Base-by-base conservation (phyloP, 2,113 vertebrate species). In the Sialia sialis region DNA sequence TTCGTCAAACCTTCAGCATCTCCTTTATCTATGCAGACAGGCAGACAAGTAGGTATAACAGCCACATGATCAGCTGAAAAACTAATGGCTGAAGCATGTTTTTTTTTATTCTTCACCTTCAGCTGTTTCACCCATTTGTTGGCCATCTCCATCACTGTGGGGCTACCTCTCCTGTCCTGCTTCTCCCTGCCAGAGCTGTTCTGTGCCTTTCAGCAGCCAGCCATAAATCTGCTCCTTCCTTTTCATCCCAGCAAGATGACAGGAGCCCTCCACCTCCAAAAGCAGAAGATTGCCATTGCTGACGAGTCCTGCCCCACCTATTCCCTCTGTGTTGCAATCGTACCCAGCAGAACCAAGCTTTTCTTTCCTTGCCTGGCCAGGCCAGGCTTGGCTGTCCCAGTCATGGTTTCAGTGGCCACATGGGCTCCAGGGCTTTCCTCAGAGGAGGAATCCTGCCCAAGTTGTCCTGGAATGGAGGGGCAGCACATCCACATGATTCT, bases 41-140 rank as follows among this genome's bases (percentile, higher is more conserved):
- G 12, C 46, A 89, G 51, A 66, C 30, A 54, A 13, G 22, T 54
- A 34, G 36, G n/a, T 52, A 2, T 38, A 60, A 69, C n/a, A 77
- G 32, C 46, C 75, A 21, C 29, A 10, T 22, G 59, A 80, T 74
- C 86, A 51, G 59, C 72, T 67, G 76, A 51, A 86, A 84, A 84
- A 59, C 20, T 32, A 64, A n/a, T 41, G 43, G 55, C 27, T 67
- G 64, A 60, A 90, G 49, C 55, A 16, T 20, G 68, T 44, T 70
- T 68, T 26, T 72, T 78, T 92, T 92, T 86, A 19, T 67, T 74
- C 64, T 72, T 92, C 89, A 87, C 73, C 76, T 94, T 63, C 56
- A 78, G 48, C 68, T 78, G 39, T 76, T 74, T 78, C 86, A 55
- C 55, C 55, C 60, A 23, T 39, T n/a, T 36, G 48, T 43, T 89